Evolutionary conservation across 2,797 vertebrate species (phyloP).

Genomic region (Hydrolagus colliei): DNA sequence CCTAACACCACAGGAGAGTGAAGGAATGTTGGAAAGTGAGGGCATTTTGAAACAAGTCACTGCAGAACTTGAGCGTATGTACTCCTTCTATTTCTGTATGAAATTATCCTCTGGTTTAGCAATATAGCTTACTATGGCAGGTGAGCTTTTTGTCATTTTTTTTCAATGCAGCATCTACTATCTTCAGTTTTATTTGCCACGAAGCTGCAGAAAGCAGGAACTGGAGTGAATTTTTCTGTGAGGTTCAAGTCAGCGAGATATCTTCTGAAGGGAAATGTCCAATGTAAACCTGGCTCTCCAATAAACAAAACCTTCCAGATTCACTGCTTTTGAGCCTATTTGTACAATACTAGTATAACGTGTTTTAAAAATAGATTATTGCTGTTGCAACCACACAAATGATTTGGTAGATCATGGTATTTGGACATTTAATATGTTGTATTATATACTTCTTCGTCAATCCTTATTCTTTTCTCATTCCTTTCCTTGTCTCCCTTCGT

Average conservation of each 20-base stretch:
- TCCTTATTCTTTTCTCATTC: too few relatives aligned
- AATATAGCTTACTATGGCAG: constrained; percentile 12
- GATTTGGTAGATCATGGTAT: not conserved
- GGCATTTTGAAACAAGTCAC: not conserved
- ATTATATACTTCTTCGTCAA: too few relatives aligned
- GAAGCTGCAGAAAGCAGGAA: not conserved
- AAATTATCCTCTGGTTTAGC: constrained; percentile 15
- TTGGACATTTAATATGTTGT: too few relatives aligned
- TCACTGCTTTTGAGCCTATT: not conserved
- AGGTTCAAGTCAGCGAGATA: not conserved
- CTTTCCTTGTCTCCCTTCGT: too few relatives aligned
- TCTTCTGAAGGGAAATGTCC: not conserved
- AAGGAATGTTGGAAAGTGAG: not conserved
- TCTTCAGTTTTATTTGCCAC: constrained; percentile 18
- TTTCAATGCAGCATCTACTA: constrained; percentile 11
- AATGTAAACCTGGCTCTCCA: not conserved
- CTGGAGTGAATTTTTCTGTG: constrained; percentile 5
- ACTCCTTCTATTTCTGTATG: not conserved
- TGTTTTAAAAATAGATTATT: not conserved
- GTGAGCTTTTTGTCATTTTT: constrained; percentile 2
- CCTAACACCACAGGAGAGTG: not conserved
- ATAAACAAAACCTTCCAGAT: not conserved
- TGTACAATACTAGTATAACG: not conserved
- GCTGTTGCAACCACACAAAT: too few relatives aligned
- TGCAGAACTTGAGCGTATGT: constrained; percentile 7